A percentile compares a stretch with the other conserved stretches of the same genome.
These are phyloP conservation scores for Leucoraja ocellata DNA, from an alignment of 2,797 vertebrate species.

Conservation along the genomic window DNA sequence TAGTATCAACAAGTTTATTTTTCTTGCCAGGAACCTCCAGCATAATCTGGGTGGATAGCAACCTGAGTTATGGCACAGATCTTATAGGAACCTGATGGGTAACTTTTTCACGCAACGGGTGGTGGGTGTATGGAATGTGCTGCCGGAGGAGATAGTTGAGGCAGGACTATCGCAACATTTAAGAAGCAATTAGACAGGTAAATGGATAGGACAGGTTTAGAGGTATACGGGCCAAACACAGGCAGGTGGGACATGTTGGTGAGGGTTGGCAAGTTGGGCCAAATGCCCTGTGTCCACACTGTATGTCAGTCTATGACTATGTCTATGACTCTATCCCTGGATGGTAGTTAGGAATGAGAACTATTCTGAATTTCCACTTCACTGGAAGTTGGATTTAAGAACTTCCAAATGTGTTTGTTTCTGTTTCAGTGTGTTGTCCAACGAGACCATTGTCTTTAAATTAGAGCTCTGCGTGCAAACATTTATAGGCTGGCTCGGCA, in stretches of 20 bases:
- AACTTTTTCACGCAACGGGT: too few species aligned
- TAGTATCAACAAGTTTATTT: not conserved
- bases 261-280: too few species aligned
- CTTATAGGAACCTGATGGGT: too few species aligned
- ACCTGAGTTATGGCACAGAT: not conserved
- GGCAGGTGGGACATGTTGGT: too few species aligned
- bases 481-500: not conserved
- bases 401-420: not conserved
- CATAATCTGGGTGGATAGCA: not conserved
- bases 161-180: too few species aligned
- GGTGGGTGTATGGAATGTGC: too few species aligned
- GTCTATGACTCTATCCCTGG: not conserved
- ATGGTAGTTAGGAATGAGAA: not conserved
- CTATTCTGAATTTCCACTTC: not conserved
- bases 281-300: too few species aligned
- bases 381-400: not conserved
- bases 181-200: too few species aligned
- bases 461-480: not conserved
- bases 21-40: not conserved
- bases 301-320: too few species aligned
- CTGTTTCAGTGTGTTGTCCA: not conserved
- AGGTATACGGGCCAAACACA: too few species aligned
- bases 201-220: too few species aligned
- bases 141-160: too few species aligned
- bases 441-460: not conserved